These are phyloP conservation scores for Struthio camelus DNA, from an alignment of 2,113 vertebrate genomes.

Conservation along the genomic window DNA sequence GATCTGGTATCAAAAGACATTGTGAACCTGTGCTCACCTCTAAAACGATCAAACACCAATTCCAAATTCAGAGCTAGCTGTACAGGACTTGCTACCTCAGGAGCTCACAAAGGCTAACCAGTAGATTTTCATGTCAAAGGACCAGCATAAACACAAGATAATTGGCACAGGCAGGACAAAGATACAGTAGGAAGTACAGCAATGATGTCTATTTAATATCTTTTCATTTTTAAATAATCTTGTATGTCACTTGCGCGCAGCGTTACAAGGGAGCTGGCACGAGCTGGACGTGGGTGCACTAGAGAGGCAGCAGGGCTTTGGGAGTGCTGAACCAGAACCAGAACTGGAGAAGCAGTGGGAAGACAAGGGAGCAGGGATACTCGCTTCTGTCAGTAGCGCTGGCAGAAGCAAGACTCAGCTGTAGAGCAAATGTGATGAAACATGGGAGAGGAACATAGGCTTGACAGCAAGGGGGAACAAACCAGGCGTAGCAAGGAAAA, in stretches of 20 bases:
- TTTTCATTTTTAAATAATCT: neutral
- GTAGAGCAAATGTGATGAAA: neutral
- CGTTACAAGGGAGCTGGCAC: neutral
- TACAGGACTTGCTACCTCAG: neutral
- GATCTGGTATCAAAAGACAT: neutral
- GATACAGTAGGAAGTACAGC: neutral
- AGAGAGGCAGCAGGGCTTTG: neutral
- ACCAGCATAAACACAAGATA: neutral
- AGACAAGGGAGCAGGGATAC: neutral
- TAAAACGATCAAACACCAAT: neutral
- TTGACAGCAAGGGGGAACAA: accelerated
- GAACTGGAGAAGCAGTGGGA: neutral
- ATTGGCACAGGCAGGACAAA: neutral
- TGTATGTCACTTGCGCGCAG: neutral
- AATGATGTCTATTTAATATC: neutral
- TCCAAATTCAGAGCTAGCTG: neutral
- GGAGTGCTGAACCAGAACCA: neutral
- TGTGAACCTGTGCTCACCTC: neutral
- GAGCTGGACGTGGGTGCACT: neutral
- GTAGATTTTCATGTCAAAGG: neutral
- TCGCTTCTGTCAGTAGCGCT: neutral
- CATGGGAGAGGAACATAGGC: neutral
- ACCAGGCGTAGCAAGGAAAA: neutral
- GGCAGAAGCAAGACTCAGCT: neutral
- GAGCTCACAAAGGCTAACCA: neutral